These are phyloP conservation scores for Monomorium pharaonis DNA, from an alignment of 1,140 invertebrate species.

Conservation along the genomic window DNA sequence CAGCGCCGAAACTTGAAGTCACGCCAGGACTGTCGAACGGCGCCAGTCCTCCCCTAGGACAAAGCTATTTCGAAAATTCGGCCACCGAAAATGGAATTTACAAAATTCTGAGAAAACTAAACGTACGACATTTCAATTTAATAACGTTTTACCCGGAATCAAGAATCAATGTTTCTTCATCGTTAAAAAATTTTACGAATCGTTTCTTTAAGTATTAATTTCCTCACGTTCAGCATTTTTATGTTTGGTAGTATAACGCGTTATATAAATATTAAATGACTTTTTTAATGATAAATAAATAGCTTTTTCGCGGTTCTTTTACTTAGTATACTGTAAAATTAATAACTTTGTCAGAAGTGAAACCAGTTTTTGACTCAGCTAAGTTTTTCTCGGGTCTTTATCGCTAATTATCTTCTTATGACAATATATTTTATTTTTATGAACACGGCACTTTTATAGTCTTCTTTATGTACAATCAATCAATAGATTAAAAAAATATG, in stretches of 20 bases:
- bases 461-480: conserved; percentile 1
- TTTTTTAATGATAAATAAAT: background rate
- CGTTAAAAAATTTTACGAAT: background rate
- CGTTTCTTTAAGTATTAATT: background rate
- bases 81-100: background rate
- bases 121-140: background rate
- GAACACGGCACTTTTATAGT: background rate
- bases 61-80: conserved; percentile 30
- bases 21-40: conserved; percentile 31
- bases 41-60: background rate
- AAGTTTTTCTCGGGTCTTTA: background rate
- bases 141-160: background rate
- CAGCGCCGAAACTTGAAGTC: conserved; percentile 32
- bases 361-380: background rate
- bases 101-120: background rate
- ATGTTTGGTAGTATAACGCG: background rate
- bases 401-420: background rate
- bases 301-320: background rate
- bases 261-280: background rate
- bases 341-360: background rate
- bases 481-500: background rate
- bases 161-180: background rate
- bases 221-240: background rate
- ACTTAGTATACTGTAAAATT: background rate
- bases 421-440: background rate